Evolutionary conservation across 2,797 vertebrate genomes (phyloP), one percentile per base, ranked within the genome.

Genomic region (Onychomys arenicola): DNA sequence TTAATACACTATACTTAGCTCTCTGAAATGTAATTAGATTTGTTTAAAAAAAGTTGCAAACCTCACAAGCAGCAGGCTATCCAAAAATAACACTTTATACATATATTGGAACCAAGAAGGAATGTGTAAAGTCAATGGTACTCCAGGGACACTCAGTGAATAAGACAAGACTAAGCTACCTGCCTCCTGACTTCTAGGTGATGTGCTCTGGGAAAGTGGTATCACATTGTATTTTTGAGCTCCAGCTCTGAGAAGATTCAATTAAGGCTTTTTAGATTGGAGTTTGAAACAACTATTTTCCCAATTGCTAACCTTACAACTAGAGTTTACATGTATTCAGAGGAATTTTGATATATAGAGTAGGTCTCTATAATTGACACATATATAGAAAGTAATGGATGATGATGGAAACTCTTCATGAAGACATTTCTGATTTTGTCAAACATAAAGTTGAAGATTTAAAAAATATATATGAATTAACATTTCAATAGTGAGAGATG

Each of bases 101-200:
- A 91, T 90, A 96, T 97, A 97, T 4, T 61, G 96, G 92, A 97
- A 67, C 13, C 97, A 97, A 13, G 80, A 96, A 97, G 91, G 96
- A 94, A 92, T 97, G 96, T 25, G 25, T 46, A 96, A 82, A 55
- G 91, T 65, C 40, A 69, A 90, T 52, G 25, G 63, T n/a, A 94
- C 17, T 98, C 97, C 97, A 96, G 97, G 96, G 97, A 98, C 93
- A 98, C 96, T 95, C 95, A 97, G 94, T 97, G 97, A 98, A 97
- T 34, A 75, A 61, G 32, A 78, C 43, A 83, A 37, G 27, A 59
- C 46, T 43, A 77, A 61, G 21, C 49, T 82, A 25, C 13, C 43
- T 67, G 23, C 57, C 89, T 78, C 17, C 4, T 65, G 52, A 85
- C 43, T 37, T 83, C 16, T 17, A 40, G 10, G 23, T 27, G 34